Evolutionary conservation across 2,888 invertebrate genomes (phyloP).

Genomic region (Ophioninae sp.): DNA sequence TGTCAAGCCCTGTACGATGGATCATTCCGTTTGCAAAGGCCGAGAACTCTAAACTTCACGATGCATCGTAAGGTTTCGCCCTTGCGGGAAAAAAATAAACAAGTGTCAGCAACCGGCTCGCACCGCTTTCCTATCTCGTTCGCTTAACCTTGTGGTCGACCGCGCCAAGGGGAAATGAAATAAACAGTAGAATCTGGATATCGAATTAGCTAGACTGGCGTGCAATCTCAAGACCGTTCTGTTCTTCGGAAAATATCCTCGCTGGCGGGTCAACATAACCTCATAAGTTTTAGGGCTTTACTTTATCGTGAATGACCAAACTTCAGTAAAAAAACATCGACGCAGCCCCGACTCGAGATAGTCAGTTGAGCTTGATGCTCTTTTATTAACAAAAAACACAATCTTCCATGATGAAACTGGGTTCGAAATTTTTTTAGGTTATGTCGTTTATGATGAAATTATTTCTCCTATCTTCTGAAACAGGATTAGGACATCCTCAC

Average conservation of each 20-base stretch:
- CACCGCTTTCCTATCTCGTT: background rate
- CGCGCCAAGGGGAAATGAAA: background rate
- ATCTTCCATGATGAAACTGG: no score
- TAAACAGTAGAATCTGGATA: background rate
- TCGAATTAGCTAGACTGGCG: background rate
- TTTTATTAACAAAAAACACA: no score
- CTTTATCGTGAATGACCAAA: background rate
- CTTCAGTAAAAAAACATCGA: background rate
- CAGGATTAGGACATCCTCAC: background rate
- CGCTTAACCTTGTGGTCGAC: background rate
- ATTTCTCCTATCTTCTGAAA: background rate
- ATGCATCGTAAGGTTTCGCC: slow-evolving; percentile 35
- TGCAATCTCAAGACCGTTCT: background rate
- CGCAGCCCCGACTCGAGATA: no score
- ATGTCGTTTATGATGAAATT: background rate
- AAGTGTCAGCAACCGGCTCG: slow-evolving; percentile 33
- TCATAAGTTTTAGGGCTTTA: background rate
- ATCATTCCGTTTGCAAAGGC: background rate
- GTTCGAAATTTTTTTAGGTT: no score
- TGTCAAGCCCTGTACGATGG: slow-evolving; percentile 5
- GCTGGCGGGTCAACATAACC: background rate
- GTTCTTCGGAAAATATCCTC: background rate
- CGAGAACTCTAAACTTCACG: slow-evolving; percentile 2
- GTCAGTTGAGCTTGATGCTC: no score
- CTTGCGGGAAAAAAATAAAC: slow-evolving; percentile 11